Conservation (phyloP, 2,888 invertebrate species). For the Tenthredo mesomela region DNA sequence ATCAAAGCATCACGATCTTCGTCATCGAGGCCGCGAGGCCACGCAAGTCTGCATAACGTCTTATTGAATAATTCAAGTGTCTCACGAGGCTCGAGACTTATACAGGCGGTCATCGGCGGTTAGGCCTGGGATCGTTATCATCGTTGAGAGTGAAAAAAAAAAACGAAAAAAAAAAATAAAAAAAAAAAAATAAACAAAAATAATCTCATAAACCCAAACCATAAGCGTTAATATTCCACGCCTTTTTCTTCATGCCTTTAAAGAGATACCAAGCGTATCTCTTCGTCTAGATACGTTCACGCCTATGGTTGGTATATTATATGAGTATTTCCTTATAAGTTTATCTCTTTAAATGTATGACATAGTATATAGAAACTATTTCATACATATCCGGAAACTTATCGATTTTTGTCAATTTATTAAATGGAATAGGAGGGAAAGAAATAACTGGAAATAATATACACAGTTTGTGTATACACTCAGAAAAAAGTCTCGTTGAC, state of each 20-base stretch:
- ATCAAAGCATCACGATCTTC: neutral
- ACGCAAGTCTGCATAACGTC: neutral
- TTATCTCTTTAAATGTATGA: neutral
- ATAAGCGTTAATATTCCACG: slow-evolving; percentile 1
- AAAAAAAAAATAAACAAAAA: neutral
- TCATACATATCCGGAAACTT: neutral
- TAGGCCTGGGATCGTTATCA: slow-evolving; percentile 13
- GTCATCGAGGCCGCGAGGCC: neutral
- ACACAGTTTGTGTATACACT: neutral
- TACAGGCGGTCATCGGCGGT: neutral
- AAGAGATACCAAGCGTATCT: neutral
- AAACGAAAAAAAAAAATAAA: neutral
- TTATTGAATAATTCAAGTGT: slow-evolving; percentile 29
- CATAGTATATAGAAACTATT: no score
- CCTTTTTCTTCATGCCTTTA: neutral
- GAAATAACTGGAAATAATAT: neutral
- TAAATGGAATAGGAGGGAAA: neutral
- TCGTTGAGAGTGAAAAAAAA: no score
- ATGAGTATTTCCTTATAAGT: neutral
- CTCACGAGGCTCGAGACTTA: neutral
- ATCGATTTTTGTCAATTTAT: neutral
- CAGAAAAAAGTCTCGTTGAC: no score
- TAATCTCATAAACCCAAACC: neutral
- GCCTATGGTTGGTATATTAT: neutral
- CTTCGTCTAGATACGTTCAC: neutral